A percentile compares a stretch with the other conserved stretches of the same genome.
phyloP scores from a whole-genome alignment of 2,113 vertebrate species.

The Proterorhinus semilunaris region DNA sequence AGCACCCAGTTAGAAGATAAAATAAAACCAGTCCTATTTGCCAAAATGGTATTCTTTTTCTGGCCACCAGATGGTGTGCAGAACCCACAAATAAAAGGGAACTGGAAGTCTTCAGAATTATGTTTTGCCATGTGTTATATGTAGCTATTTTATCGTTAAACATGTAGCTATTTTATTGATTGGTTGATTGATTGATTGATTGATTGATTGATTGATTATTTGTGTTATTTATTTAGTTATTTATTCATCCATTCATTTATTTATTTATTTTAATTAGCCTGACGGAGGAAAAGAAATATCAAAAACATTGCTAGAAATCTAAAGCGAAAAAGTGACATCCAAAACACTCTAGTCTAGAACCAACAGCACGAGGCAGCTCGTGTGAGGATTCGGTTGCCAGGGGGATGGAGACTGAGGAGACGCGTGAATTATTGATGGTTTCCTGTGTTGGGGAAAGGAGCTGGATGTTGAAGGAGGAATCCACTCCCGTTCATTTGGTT shows the following conservation, averaged over 20 bases:
- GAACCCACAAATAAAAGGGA: conserved; percentile 50
- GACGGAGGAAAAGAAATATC: too few relatives aligned
- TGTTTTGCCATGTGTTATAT: not conserved
- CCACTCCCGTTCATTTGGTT: conserved; percentile 69
- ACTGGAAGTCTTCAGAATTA: not conserved
- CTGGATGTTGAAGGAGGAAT: conserved; percentile 40
- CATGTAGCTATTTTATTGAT: too few relatives aligned
- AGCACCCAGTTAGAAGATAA: too few relatives aligned
- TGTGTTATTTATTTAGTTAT: too few relatives aligned
- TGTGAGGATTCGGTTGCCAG: conserved; percentile 33
- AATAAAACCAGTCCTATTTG: not conserved
- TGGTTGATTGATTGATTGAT: too few relatives aligned
- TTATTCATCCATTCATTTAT: too few relatives aligned
- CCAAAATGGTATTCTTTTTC: not conserved
- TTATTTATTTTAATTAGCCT: too few relatives aligned
- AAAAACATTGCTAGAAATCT: too few relatives aligned
- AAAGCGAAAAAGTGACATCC: not conserved
- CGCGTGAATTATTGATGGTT: conserved; percentile 74
- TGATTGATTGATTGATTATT: too few relatives aligned
- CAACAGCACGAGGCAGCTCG: conserved; percentile 4
- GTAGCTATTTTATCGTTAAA: too few relatives aligned
- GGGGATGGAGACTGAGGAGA: conserved; percentile 24
- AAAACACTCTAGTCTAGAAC: not conserved
- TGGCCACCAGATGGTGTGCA: conserved; percentile 53
- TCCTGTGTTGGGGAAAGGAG: conserved; percentile 49